Base-by-base conservation (phyloP, 2,888 invertebrate genomes). In the Cerastoderma edule region DNA sequence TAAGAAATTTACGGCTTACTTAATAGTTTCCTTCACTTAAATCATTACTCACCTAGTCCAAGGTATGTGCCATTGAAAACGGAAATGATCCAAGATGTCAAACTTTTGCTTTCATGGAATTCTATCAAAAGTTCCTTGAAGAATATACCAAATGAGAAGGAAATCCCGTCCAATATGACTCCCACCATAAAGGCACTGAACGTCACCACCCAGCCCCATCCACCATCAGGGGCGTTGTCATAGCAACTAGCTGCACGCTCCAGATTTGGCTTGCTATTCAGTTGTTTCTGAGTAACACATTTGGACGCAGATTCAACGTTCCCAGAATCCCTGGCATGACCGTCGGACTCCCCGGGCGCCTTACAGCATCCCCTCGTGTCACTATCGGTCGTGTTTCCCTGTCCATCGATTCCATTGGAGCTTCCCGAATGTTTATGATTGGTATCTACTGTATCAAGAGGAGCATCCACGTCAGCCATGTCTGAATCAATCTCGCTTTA, bases 161-260 rank as follows among this genome's bases (percentile, higher is more conserved):
- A 96, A 86, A 98, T 97, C 53, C 99, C 99, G 90, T 99, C 99
- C 22, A 99, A 97, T 60, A 99, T 94, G 57, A 98, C 94, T 91
- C 98, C 98, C 93, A 97, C 97, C 94, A 97, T 95, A 94, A 99
- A 99, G 1, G 98, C 97, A 0, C 97, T 97, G 0, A 95, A 94
- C 3, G 97, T 96, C 66, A 99, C 95, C 66, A 97, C 94, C 98
- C 98, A 98, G 33, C 97, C 98, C 96, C 97, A 98, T 10, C 98
- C 98, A 22, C 98, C 98, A 90, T 98, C 98, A 0, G 98, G 98
- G 0, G 98, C 91, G 72, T 80, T 75, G 66, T 80, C 80, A 64
- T 75, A 75, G 63, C 78, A 78, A 71, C 78, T 78, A 39, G 69
- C 50, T 2, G 70, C 70, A 8, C 67, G 56, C 27, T 56, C 48